Conservation (phyloP, 2,797 vertebrate genomes). For the Peromyscus attwateri region DNA sequence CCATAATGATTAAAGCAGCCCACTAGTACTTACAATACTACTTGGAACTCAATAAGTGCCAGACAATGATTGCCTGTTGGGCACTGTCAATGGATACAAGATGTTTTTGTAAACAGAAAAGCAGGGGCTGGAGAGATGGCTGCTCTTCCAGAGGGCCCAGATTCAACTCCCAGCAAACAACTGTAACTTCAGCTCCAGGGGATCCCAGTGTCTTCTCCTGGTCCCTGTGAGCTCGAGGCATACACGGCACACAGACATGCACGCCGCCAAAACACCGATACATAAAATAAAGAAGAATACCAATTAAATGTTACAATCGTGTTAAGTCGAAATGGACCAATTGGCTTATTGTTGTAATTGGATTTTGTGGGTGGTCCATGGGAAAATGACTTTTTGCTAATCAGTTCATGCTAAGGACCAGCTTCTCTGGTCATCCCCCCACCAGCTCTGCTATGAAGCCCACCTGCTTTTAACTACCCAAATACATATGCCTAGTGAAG, state of each 20-base stretch:
- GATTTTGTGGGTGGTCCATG: not conserved
- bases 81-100: not conserved
- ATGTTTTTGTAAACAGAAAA: not conserved
- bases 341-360: not conserved
- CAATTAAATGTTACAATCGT: not conserved
- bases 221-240: not conserved
- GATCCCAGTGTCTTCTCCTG: not conserved
- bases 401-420: not conserved
- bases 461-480: not conserved
- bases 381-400: conserved; percentile 5
- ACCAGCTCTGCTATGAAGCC: not conserved
- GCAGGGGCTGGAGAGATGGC: not conserved
- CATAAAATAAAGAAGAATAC: not conserved
- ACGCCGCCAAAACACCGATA: not conserved
- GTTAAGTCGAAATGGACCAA: not conserved
- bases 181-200: too few relatives aligned
- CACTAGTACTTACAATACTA: not conserved
- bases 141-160: too few relatives aligned
- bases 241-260: not conserved
- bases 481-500: not conserved
- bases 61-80: not conserved
- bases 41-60: not conserved
- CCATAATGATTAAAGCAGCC: not conserved
- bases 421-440: not conserved
- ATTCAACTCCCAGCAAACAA: not conserved